phyloP scores from a whole-genome alignment of 2,113 vertebrate species.

The Cranoglanis bouderius region DNA sequence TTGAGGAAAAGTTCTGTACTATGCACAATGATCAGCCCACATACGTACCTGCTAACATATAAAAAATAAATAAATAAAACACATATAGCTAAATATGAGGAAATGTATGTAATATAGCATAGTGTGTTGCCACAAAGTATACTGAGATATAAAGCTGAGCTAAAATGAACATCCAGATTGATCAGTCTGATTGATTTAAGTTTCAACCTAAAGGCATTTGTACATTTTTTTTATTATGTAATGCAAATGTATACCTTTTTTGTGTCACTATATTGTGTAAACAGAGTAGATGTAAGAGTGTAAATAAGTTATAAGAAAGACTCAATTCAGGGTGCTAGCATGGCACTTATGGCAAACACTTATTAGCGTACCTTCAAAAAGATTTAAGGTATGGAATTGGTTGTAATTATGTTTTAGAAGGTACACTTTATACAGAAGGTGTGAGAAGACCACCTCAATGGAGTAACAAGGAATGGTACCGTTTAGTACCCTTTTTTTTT shows the following conservation, averaged over 20 bases:
- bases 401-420: background rate
- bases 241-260: background rate
- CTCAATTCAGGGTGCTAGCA: background rate
- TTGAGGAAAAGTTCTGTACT: background rate
- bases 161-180: background rate
- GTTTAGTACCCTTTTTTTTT: background rate
- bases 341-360: no score
- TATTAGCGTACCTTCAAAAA: background rate
- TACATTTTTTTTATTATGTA: background rate
- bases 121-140: background rate
- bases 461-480: background rate
- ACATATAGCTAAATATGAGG: background rate
- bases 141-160: background rate
- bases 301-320: background rate
- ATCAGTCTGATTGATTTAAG: conserved; percentile 2
- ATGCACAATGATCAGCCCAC: background rate
- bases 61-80: background rate
- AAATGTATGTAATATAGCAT: background rate
- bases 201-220: background rate
- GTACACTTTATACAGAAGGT: background rate
- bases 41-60: background rate
- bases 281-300: background rate
- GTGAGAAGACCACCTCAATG: background rate
- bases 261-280: background rate
- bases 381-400: background rate